A percentile compares a stretch with the other conserved stretches of the same genome.
Evolutionary conservation across 2,888 invertebrate genomes (phyloP).

Genomic region (Acholoe squamosa): DNA sequence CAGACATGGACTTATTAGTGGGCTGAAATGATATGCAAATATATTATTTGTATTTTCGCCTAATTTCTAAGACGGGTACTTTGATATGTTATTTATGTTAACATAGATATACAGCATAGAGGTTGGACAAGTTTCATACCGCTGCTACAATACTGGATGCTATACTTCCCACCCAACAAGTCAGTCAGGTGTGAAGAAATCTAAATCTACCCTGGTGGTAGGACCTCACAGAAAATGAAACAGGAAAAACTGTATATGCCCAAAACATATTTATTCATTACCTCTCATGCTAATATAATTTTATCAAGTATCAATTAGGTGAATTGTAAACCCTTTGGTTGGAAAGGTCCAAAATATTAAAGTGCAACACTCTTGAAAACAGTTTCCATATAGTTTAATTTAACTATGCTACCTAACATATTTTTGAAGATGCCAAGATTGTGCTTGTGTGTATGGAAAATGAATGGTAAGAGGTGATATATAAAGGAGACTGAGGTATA

Average conservation of each 20-base stretch:
- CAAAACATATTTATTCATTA: not conserved
- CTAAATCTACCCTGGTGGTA: constrained; percentile 22
- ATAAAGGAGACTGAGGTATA: not conserved
- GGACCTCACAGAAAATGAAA: not conserved
- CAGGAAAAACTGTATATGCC: not conserved
- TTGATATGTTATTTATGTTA: constrained; percentile 56
- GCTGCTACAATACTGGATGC: constrained; percentile 47
- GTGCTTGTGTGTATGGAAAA: not conserved
- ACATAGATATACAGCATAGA: not conserved
- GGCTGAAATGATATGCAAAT: constrained; percentile 34
- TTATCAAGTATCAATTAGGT: not conserved
- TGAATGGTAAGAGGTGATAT: not conserved
- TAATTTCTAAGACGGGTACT: constrained; percentile 58
- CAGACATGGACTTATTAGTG: not conserved
- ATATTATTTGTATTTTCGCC: constrained; percentile 35
- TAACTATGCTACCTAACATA: not conserved
- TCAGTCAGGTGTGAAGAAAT: not conserved
- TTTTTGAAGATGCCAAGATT: not conserved
- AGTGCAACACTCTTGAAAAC: not conserved
- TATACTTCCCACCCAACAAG: constrained; percentile 33
- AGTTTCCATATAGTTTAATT: not conserved
- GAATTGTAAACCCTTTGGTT: not conserved
- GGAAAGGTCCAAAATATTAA: constrained; percentile 25
- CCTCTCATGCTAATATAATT: not conserved
- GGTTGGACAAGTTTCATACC: constrained; percentile 24